These are phyloP conservation scores for Conger conger DNA, from an alignment of 2,113 vertebrate genomes.

Conservation along the genomic window DNA sequence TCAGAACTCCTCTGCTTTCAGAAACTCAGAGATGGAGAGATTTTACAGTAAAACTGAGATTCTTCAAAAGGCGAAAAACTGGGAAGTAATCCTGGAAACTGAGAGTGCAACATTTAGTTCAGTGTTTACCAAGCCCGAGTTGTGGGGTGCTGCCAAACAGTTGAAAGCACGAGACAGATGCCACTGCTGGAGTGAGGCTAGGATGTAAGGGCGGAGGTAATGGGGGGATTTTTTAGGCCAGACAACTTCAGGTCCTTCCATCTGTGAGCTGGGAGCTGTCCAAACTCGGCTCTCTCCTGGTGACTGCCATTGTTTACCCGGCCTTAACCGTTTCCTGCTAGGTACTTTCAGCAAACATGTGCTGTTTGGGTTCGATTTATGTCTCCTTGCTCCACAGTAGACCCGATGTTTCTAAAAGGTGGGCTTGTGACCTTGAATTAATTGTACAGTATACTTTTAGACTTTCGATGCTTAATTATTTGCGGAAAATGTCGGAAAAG, in stretches of 20 bases:
- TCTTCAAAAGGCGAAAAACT: conserved; percentile 63
- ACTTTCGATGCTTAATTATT: conserved; percentile 64
- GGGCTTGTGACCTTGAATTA: conserved; percentile 46
- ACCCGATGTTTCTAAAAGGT: conserved; percentile 34
- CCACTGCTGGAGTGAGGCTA: conserved; percentile 35
- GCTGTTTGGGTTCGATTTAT: neutral
- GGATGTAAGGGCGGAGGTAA: conserved; percentile 38
- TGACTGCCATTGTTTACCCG: conserved; percentile 29
- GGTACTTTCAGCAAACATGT: neutral
- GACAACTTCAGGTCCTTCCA: conserved; percentile 49
- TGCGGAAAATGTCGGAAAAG: conserved; percentile 67
- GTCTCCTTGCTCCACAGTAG: neutral
- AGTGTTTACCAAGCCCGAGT: conserved; percentile 64
- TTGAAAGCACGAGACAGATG: conserved; percentile 37
- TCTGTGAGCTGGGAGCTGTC: conserved; percentile 52
- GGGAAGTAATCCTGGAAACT: conserved; percentile 61
- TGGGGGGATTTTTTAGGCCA: conserved; percentile 42
- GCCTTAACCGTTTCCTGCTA: conserved; percentile 25
- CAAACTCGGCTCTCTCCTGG: conserved; percentile 49
- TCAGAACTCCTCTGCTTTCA: neutral
- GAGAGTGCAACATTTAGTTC: conserved; percentile 59
- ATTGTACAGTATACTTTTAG: conserved; percentile 63
- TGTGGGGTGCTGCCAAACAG: conserved; percentile 58
- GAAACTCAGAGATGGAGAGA: conserved; percentile 36
- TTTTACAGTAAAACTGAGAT: conserved; percentile 39